These are phyloP conservation scores for Musca domestica DNA, from an alignment of 1,140 invertebrate genomes.

Conservation along the genomic window DNA sequence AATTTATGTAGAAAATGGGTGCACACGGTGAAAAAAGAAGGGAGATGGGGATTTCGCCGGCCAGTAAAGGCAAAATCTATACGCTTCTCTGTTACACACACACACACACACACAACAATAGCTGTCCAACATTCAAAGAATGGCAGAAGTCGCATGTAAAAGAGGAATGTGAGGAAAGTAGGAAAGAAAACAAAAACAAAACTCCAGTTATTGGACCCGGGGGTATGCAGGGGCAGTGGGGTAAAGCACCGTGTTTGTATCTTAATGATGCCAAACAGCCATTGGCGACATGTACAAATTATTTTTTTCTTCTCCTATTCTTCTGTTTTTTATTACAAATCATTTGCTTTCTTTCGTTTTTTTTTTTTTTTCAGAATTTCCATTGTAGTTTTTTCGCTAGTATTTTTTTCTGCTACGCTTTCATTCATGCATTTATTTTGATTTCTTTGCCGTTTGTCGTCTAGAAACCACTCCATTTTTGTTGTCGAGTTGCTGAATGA, in stretches of 20 bases:
- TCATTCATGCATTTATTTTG: slow-evolving; percentile 10
- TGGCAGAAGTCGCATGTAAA: no score
- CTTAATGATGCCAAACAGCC: slow-evolving; percentile 22
- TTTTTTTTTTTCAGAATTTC: neutral
- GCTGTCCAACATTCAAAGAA: no score
- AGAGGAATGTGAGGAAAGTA: no score
- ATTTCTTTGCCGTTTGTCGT: neutral
- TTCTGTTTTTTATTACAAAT: slow-evolving; percentile 12
- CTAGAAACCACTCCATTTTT: neutral
- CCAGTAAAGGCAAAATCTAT: no score
- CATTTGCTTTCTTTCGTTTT: slow-evolving; percentile 8
- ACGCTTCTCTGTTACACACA: no score
- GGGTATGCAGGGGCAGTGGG: no score
- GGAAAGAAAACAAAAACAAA: no score
- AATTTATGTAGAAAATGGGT: no score
- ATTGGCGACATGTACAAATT: slow-evolving; percentile 22
- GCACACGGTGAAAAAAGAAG: no score
- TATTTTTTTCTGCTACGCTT: neutral
- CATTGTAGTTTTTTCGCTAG: neutral
- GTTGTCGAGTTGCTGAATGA: neutral
- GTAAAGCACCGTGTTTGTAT: slow-evolving; percentile 9
- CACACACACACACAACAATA: no score
- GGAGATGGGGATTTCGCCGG: no score
- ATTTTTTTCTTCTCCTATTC: neutral
- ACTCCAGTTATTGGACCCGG: no score